Base-by-base conservation (phyloP, 2,113 vertebrate genomes). In the Oryctolagus cuniculus region DNA sequence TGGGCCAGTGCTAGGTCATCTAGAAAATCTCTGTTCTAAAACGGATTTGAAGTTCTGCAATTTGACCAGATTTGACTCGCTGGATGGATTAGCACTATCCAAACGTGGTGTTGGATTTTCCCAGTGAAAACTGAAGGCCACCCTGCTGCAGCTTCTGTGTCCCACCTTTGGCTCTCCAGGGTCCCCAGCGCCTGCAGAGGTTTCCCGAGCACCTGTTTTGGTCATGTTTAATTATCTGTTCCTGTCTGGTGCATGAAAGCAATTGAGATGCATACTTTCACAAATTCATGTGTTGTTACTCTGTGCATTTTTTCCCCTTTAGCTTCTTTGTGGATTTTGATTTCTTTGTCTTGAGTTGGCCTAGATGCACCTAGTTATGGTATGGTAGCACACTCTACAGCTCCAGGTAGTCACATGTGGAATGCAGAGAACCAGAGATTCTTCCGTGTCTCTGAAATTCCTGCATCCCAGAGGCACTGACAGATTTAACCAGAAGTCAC, bases 21-120 rank as follows among this genome's bases (percentile, higher is more conserved):
- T 78, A 64, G 16, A n/a, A 55, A 55, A 77, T 80, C 95, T 78
- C 31, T 91, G 83, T 92, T 74, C 58, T 61, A 94, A 79, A 91
- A 49, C 66, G 36, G 29, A 82, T 7, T 72, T 75, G 27, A 15
- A 77, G 21, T 87, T 93, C 84, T 77, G 22, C 75, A 89, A 34
- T 91, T 81, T 81, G 70, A 96, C 75, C 84, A 91, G 72, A 93
- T 87, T 89, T 89, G 66, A 96, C 61, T 38, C 53, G 51, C 44
- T 34, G 21, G 16, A 31, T n/a, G 93, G 67, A 83, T 94, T 96
- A 66, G 49, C 75, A n/a, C 79, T 55, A 58, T 4, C 44, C 63
- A 84, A 94, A 87, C 29, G 36, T 21, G 82, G 73, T 44, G 6
- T 89, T 84, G 29, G 70, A 22, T 91, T 89, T 90, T 58, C 44